Conservation (phyloP, 1,140 invertebrate species). For the Panulirus ornatus region DNA sequence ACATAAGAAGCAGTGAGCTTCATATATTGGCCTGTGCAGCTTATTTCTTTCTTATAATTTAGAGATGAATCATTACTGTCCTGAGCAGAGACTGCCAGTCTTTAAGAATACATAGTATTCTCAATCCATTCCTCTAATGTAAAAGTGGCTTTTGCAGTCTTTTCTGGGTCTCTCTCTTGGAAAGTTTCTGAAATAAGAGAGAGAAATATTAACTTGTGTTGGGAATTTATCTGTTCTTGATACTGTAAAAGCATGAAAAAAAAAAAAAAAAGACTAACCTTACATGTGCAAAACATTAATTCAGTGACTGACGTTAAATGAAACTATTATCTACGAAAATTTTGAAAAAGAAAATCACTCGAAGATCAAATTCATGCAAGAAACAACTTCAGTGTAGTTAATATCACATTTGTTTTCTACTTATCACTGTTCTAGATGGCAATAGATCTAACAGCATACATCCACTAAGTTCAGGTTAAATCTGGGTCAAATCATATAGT, state of each 20-base stretch:
- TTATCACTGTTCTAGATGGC: background rate
- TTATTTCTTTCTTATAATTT: no score
- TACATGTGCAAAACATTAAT: background rate
- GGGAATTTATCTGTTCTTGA: no score
- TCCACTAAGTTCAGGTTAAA: background rate
- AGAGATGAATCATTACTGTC: no score
- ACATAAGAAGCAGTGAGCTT: no score
- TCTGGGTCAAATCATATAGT: background rate
- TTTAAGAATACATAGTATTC: conserved; percentile 68
- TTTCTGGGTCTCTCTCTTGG: conserved; percentile 57
- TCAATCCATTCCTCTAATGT: conserved; percentile 69
- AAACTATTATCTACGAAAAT: background rate
- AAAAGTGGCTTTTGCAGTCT: conserved; percentile 58
- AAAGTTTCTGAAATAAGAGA: conserved; percentile 64
- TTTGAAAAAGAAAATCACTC: background rate
- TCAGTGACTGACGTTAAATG: background rate
- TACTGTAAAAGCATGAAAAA: background rate
- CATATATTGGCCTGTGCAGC: no score
- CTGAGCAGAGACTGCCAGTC: background rate
- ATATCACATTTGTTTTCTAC: background rate
- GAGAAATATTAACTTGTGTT: background rate
- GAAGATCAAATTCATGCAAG: background rate
- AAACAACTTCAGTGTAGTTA: background rate
- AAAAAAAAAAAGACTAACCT: background rate
- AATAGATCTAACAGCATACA: background rate